Evolutionary conservation across 2,888 invertebrate genomes (phyloP), one percentile per base, ranked within the genome.

Genomic region (Heteromyza rotundicornis): DNA sequence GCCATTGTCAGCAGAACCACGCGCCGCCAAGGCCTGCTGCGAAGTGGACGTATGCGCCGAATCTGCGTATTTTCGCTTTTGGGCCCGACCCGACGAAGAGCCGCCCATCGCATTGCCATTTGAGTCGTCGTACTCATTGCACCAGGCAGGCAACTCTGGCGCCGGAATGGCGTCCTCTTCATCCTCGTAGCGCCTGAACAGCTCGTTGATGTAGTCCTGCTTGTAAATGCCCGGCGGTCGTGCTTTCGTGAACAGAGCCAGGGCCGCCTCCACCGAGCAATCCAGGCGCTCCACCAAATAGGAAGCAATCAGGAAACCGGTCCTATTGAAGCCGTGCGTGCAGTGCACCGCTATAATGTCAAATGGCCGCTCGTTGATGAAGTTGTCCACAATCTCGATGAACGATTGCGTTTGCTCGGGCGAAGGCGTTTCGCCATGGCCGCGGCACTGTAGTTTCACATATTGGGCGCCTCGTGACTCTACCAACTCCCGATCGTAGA

Each of bases 271-370:
- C 1, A 97, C 87, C 74, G 92, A 90, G 84, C 90, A 94, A 71
- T 92, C 92, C 75, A 91, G 85, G 65, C 89, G 89, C 77, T 94
- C 92, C 2, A 97, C 92, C 82, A 99, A 87, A 82, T 93, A 99
- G 0, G 96, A 91, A 23, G 91, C 89, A 56, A 99, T 92, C 5
- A 99, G 86, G 79, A 98, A 99, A 0, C 99, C 99, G 7, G 98
- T 98, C 70, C 99, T 87, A 82, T 99, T 99, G 82, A 98, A 99
- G 0, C 99, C 99, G 83, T 99, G 99, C 0, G 99, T 96, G 77
- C 96, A 96, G 80, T 96, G 96, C 14, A 96, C 90, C 27, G 87
- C 92, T 81, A 85, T 74, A 60, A 85, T 78, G 74, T 94, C 90
- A 62, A 92, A 80, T 0, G 97, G 96, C 75, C 93, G 87, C 66